phyloP scores from a whole-genome alignment of 2,797 vertebrate genomes.

The Leucoraja ocellata region DNA sequence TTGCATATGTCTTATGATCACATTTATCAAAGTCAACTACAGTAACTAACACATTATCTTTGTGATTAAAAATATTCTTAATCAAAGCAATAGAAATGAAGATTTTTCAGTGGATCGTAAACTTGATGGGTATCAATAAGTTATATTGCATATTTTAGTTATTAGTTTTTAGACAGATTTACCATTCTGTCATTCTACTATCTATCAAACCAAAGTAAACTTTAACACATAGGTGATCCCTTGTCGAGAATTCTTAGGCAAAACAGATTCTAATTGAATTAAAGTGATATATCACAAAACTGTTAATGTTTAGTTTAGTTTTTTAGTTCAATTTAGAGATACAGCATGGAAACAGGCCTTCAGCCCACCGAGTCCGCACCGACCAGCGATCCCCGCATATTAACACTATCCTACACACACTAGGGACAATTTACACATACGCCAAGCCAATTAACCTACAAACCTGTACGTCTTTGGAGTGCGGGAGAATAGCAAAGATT shows the following conservation, averaged over 20 bases:
- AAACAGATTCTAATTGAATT: background rate
- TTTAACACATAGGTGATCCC: slow-evolving; percentile 1
- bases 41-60: background rate
- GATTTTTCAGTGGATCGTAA: background rate
- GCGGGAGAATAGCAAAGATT: too few relatives aligned
- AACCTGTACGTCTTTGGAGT: too few relatives aligned
- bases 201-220: background rate
- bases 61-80: background rate
- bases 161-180: background rate
- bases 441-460: too few relatives aligned
- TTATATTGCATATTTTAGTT: background rate
- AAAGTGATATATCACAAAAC: background rate
- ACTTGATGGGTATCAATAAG: slow-evolving; percentile 11
- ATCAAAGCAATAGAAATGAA: background rate
- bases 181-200: background rate
- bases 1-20: background rate
- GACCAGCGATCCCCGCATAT: too few relatives aligned
- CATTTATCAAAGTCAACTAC: background rate
- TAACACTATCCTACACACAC: too few relatives aligned
- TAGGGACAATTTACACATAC: too few relatives aligned
- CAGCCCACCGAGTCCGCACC: too few relatives aligned
- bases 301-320: too few relatives aligned
- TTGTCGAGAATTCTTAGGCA: background rate
- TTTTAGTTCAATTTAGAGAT: too few relatives aligned
- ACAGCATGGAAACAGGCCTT: too few relatives aligned